Conservation (phyloP, 53 echinoderm and acorn worm species). For the Stichopus horrens region DNA sequence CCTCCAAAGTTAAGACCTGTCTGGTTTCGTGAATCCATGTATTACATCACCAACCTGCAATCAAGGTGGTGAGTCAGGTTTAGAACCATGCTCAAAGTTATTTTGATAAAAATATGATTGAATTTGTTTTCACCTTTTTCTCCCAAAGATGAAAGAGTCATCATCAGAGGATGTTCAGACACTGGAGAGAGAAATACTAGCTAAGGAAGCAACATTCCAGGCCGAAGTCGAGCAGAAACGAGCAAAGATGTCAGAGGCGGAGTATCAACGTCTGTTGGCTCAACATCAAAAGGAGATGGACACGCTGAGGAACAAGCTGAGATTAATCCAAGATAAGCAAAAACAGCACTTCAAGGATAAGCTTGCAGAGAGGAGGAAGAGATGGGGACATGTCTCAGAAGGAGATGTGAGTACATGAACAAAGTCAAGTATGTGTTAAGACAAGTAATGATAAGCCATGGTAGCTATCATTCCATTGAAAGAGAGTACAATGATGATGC, state of each 20-base stretch:
- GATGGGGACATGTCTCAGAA: conserved; percentile 45
- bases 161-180: background rate
- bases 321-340: conserved; percentile 55
- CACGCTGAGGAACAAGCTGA: conserved; percentile 48
- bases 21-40: too few species aligned
- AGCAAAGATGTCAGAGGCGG: conserved; percentile 63
- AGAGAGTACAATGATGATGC: too few species aligned
- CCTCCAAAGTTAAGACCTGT: too few species aligned
- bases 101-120: too few species aligned
- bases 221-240: conserved; percentile 62
- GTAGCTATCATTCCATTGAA: too few species aligned
- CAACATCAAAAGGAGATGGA: conserved; percentile 83
- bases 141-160: background rate
- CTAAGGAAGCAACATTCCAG: conserved; percentile 58
- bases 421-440: too few species aligned
- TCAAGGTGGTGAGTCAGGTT: too few species aligned
- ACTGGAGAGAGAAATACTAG: conserved; percentile 46
- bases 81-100: too few species aligned
- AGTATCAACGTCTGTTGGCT: conserved; percentile 70
- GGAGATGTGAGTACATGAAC: background rate
- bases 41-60: too few species aligned
- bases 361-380: conserved; percentile 71
- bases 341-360: conserved; percentile 72
- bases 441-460: too few species aligned
- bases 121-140: too few species aligned